Base-by-base conservation (phyloP, 1,140 invertebrate genomes). In the Hetaerina americana region DNA sequence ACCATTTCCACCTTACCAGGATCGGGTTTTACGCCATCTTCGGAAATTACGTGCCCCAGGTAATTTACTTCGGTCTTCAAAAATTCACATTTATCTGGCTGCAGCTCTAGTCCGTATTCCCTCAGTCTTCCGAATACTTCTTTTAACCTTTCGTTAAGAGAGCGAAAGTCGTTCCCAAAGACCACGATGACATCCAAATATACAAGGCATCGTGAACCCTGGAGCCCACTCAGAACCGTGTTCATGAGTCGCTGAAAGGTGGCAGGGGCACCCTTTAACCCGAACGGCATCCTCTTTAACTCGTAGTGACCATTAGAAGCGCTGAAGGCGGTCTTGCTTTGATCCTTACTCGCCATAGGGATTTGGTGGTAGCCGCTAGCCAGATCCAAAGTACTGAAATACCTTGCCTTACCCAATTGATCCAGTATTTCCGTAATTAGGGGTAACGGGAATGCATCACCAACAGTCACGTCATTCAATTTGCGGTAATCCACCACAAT, bases 371-470 rank as follows among this genome's bases (percentile, higher is more conserved):
- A 86, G 5, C 84, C 84, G 28, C 77, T 80, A 0, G 76, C 75
- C 10, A 85, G 70, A 78, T 87, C 84, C 0, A 87, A 69, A 0
- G 80, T 77, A 5, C 79, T 79, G 71, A 85, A 85, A 74, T 80
- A 84, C 68, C 77, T 78, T 8, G 76, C 73, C 1, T 76, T 78
- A 0, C 76, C 76, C 68, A 87, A 70, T 29, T 79, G 77, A 73
- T 85, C 80, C 27, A 87, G 75, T 26, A 81, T 80, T 24, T 85
- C 82, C 5, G 79, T 77, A 18, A 87, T 85, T 12, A 80, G 73
- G 5, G 85, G 85, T 8, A 88, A 67, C 0, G 86, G 85, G 76
- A 81, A 87, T 57, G 73, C 76, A 75, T 87, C 84, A 6, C 76
- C 77, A 27, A 81, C 75, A 18, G 79, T 81, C 66, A 76, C 76